A percentile compares a stretch with the other conserved stretches of the same genome.
These are phyloP conservation scores for Andrena camellia DNA, from an alignment of 2,888 invertebrate genomes.

Conservation along the genomic window DNA sequence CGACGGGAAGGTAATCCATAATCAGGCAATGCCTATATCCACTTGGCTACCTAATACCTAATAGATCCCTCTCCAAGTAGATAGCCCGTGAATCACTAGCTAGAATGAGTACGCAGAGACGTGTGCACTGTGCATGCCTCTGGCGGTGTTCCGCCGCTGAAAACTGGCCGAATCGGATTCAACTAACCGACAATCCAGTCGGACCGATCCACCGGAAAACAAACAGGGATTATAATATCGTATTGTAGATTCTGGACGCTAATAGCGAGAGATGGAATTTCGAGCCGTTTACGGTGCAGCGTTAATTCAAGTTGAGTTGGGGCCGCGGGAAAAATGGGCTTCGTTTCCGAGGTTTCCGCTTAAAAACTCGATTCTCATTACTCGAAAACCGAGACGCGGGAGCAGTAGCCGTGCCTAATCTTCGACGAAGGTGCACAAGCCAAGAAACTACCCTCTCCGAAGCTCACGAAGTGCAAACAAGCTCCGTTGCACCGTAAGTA, in stretches of 20 bases:
- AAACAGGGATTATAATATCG: neutral
- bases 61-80: conserved; percentile 71
- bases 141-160: conserved; percentile 40
- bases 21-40: conserved; percentile 71
- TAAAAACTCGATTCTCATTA: conserved; percentile 37
- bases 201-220: neutral
- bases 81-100: conserved; percentile 65
- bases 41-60: conserved; percentile 69
- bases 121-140: conserved; percentile 37
- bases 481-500: conserved; percentile 64
- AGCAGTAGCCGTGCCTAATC: conserved; percentile 68
- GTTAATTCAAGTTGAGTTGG: conserved; percentile 2
- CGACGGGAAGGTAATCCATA: conserved; percentile 75
- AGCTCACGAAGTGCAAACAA: conserved; percentile 75
- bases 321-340: neutral
- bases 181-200: conserved; percentile 18
- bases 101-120: conserved; percentile 57
- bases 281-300: neutral
- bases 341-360: conserved; percentile 2
- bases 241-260: neutral
- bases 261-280: neutral
- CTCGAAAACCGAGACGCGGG: conserved; percentile 6
- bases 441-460: conserved; percentile 52
- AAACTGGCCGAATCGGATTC: conserved; percentile 53
- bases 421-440: conserved; percentile 56